A percentile compares a stretch with the other conserved stretches of the same genome.
These are phyloP conservation scores for Nymphalis urticae DNA, from an alignment of 2,888 invertebrate species.

Conservation along the genomic window DNA sequence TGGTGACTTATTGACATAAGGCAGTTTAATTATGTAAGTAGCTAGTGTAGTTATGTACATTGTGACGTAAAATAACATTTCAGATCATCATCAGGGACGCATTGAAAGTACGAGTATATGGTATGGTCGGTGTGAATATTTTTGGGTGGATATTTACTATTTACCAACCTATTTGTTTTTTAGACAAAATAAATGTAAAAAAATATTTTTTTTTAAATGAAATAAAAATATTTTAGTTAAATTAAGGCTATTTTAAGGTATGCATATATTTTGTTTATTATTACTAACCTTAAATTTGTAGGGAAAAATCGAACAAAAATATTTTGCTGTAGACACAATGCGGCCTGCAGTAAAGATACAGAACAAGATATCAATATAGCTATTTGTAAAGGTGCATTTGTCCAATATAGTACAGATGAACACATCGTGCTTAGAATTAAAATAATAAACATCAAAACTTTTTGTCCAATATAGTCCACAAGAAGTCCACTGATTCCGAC, in stretches of 20 bases:
- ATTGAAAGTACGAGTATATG: too few relatives aligned
- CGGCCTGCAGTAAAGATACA: slow-evolving; percentile 54
- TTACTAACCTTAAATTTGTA: slow-evolving; percentile 42
- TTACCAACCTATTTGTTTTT: too few relatives aligned
- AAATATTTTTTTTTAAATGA: too few relatives aligned
- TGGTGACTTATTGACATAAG: too few relatives aligned
- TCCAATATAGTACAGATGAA: slow-evolving; percentile 53
- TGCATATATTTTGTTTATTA: not conserved
- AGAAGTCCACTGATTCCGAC: slow-evolving; percentile 47
- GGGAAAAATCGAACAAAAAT: slow-evolving; percentile 57
- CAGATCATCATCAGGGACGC: too few relatives aligned
- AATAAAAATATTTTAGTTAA: too few relatives aligned
- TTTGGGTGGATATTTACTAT: too few relatives aligned
- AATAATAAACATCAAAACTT: slow-evolving; percentile 47
- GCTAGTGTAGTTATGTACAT: too few relatives aligned
- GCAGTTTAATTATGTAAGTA: too few relatives aligned
- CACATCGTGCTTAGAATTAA: slow-evolving; percentile 47
- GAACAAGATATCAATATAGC: slow-evolving; percentile 53
- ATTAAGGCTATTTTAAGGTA: not conserved
- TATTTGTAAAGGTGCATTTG: slow-evolving; percentile 51
- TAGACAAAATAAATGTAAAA: too few relatives aligned
- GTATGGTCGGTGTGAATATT: too few relatives aligned
- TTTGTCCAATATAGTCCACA: slow-evolving; percentile 51
- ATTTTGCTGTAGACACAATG: slow-evolving; percentile 52
- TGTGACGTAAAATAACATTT: too few relatives aligned